A percentile compares a stretch with the other conserved stretches of the same genome.
phyloP scores from a whole-genome alignment of 2,113 vertebrate species.

The Steatornis caripensis region DNA sequence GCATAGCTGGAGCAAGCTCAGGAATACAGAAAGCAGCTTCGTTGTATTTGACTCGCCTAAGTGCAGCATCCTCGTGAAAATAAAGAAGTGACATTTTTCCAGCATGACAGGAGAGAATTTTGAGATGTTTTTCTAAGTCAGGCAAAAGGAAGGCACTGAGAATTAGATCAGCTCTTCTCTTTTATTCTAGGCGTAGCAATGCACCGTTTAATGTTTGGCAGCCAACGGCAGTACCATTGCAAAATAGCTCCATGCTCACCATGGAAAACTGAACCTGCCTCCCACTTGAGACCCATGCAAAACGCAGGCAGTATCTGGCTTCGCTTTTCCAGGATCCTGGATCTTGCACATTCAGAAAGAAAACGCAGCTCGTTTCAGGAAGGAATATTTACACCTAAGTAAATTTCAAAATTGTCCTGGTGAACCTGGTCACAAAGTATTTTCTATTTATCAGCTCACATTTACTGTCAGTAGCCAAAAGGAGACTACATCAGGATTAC shows the following conservation, averaged over 20 bases:
- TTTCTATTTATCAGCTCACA: not conserved
- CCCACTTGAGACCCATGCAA: not conserved
- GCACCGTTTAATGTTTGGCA: not conserved
- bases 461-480: not conserved
- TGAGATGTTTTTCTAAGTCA: not conserved
- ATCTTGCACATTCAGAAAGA: rapidly evolving
- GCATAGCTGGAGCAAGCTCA: not conserved
- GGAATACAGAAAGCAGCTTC: not conserved
- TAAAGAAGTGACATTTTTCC: not conserved
- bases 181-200: not conserved
- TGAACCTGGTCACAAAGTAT: not conserved
- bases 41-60: not conserved
- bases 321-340: not conserved
- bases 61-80: not conserved
- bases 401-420: not conserved
- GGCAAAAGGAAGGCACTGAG: not conserved
- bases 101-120: not conserved
- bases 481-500: not conserved
- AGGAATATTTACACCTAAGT: not conserved
- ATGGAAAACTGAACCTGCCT: not conserved
- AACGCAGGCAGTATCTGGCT: rapidly evolving
- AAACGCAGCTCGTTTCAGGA: not conserved
- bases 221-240: not conserved
- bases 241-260: not conserved
- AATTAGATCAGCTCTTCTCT: not conserved